phyloP scores from a whole-genome alignment of 2,797 vertebrate genomes.

The Pantherophis alleghaniensis region DNA sequence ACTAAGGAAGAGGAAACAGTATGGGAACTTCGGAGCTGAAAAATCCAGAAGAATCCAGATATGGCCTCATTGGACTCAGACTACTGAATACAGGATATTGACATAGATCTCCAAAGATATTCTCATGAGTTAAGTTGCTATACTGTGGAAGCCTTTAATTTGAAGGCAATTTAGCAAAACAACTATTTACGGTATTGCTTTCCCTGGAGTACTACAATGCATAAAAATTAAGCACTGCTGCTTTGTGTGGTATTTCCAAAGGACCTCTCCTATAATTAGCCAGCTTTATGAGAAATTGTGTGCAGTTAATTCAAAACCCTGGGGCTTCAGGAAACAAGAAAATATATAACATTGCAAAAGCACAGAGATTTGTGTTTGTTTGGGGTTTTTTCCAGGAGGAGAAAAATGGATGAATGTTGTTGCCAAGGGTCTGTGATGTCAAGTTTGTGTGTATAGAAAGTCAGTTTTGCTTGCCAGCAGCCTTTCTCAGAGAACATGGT shows the following conservation, averaged over 20 bases:
- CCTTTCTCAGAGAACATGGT: neutral
- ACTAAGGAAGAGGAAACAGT: neutral
- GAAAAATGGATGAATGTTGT: conserved; percentile 23
- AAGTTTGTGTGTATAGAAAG: conserved; percentile 30
- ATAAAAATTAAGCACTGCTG: conserved; percentile 50
- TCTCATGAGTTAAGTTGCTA: conserved; percentile 11
- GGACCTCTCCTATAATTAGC: conserved; percentile 44
- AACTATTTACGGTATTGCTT: conserved; percentile 48
- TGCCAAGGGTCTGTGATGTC: conserved; percentile 27
- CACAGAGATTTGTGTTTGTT: neutral
- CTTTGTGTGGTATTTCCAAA: conserved; percentile 18
- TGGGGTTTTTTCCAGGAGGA: neutral
- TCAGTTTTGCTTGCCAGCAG: conserved; percentile 27
- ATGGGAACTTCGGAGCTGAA: neutral
- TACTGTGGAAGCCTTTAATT: conserved; percentile 48
- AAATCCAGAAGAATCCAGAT: neutral
- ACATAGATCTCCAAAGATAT: neutral
- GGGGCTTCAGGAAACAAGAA: conserved; percentile 34
- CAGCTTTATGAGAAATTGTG: conserved; percentile 35
- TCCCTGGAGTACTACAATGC: conserved; percentile 17
- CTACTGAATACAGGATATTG: neutral
- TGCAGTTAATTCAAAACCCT: conserved; percentile 6
- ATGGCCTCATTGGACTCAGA: neutral
- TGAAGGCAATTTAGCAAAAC: conserved; percentile 57
- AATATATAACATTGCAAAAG: conserved; percentile 24